A percentile compares a stretch with the other conserved stretches of the same genome.
phyloP scores from a whole-genome alignment of 2,888 invertebrate genomes.

The Lycia hirtaria region DNA sequence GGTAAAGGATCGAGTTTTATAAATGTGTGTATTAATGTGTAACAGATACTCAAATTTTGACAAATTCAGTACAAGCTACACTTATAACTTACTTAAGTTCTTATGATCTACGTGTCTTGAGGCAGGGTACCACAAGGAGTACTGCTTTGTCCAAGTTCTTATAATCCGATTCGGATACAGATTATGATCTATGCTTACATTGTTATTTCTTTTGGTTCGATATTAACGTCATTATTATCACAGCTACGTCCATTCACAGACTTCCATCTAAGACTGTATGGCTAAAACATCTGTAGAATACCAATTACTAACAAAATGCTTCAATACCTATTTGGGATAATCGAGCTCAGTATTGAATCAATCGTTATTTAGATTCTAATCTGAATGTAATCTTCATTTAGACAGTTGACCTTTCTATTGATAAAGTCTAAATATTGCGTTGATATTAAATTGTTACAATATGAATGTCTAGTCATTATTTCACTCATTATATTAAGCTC shows the following conservation, averaged over 20 bases:
- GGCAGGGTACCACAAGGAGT: not conserved
- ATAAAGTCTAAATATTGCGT: conserved; percentile 20
- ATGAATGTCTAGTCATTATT: conserved; percentile 17
- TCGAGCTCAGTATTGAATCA: conserved; percentile 17
- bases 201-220: conserved; percentile 2
- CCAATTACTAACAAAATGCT: conserved; percentile 19
- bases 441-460: conserved; percentile 12
- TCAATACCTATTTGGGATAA: conserved; percentile 15
- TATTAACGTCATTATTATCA: not conserved
- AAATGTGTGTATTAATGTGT: no score
- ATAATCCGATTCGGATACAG: not conserved
- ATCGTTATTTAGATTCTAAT: conserved; percentile 21
- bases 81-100: not conserved
- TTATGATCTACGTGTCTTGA: not conserved
- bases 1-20: no score
- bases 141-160: not conserved
- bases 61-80: no score
- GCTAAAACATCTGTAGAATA: conserved; percentile 17
- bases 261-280: conserved; percentile 4
- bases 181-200: conserved; percentile 3
- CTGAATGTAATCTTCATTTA: conserved; percentile 29
- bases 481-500: not conserved
- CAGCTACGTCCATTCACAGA: conserved; percentile 4
- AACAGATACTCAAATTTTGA: no score
- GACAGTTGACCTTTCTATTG: conserved; percentile 31